Percentiles rank a stretch among this genome's conserved stretches.
phyloP scores from a whole-genome alignment of 2,113 vertebrate species.

The Pipra filicauda region DNA sequence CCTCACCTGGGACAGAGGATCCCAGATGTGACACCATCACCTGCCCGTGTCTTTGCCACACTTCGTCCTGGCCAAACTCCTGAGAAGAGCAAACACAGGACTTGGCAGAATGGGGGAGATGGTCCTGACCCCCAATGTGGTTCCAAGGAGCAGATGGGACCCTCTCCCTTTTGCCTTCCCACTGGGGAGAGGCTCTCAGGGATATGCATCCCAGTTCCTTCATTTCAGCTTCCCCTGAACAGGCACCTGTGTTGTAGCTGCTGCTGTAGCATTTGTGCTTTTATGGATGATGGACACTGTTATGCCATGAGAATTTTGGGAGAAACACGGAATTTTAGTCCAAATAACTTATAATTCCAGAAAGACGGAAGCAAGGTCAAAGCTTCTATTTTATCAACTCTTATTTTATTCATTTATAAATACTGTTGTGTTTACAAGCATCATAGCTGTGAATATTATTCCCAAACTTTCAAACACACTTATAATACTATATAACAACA shows the following conservation, averaged over 20 bases:
- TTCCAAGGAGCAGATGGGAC: not conserved
- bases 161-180: not conserved
- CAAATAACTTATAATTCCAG: not conserved
- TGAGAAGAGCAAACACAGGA: not conserved
- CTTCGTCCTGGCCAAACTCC: not conserved
- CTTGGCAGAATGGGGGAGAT: rapidly evolving
- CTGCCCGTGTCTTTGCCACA: rapidly evolving
- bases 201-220: not conserved
- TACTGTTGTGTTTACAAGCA: conserved; percentile 83
- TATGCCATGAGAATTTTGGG: rapidly evolving
- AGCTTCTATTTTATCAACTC: conserved; percentile 68
- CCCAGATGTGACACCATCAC: not conserved
- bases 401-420: conserved; percentile 82
- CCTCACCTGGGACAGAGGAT: not conserved
- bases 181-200: not conserved
- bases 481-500: conserved; percentile 73
- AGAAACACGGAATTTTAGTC: not conserved
- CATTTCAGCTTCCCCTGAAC: not conserved
- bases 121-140: not conserved
- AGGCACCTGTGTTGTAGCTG: not conserved
- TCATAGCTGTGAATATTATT: conserved; percentile 78
- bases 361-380: conserved; percentile 39
- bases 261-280: not conserved
- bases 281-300: rapidly evolving
- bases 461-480: conserved; percentile 80